Percentiles rank a stretch among this genome's conserved stretches.
Evolutionary conservation across 2,797 vertebrate genomes (phyloP).

Genomic region (Philypnodon macrostomus): DNA sequence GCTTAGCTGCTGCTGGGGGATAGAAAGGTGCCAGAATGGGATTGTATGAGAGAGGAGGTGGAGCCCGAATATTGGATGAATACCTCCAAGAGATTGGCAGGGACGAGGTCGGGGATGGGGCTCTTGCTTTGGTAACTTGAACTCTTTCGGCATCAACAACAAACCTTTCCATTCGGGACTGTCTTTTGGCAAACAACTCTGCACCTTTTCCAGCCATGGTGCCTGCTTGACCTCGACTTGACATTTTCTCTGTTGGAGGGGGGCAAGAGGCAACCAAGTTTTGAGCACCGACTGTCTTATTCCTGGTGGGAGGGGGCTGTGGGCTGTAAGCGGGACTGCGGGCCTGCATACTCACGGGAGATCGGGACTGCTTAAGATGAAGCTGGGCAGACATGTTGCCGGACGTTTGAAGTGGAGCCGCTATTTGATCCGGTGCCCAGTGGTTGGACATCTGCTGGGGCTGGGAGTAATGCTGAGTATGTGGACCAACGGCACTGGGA

Average conservation of each 20-base stretch:
- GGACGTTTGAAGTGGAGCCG: slow-evolving; percentile 56
- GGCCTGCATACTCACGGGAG: slow-evolving; percentile 76
- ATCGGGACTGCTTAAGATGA: slow-evolving; percentile 63
- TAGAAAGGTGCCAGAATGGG: slow-evolving; percentile 89
- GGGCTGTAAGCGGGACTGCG: slow-evolving; percentile 57
- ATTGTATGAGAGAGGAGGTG: slow-evolving; percentile 91
- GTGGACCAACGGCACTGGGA: slow-evolving; percentile 33
- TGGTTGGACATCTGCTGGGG: slow-evolving; percentile 58
- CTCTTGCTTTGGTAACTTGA: slow-evolving; percentile 79
- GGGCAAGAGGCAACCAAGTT: slow-evolving; percentile 67
- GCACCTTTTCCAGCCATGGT: slow-evolving; percentile 88
- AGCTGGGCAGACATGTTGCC: slow-evolving; percentile 55
- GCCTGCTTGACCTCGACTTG: slow-evolving; percentile 58
- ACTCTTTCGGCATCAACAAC: slow-evolving; percentile 88
- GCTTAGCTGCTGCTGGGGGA: slow-evolving; percentile 82
- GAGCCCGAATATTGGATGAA: slow-evolving; percentile 89
- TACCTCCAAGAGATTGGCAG: slow-evolving; percentile 93
- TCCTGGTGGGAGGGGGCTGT: slow-evolving; percentile 49
- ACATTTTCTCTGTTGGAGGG: slow-evolving; percentile 48
- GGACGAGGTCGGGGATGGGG: slow-evolving; percentile 86
- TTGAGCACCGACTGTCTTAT: slow-evolving; percentile 46
- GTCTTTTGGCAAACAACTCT: slow-evolving; percentile 89
- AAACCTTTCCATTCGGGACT: slow-evolving; percentile 94
- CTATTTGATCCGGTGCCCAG: slow-evolving; percentile 61
- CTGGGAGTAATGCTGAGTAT: slow-evolving; percentile 54